These are phyloP conservation scores for Oxygymnocypris stewartii DNA, from an alignment of 2,113 vertebrate species.

Conservation along the genomic window DNA sequence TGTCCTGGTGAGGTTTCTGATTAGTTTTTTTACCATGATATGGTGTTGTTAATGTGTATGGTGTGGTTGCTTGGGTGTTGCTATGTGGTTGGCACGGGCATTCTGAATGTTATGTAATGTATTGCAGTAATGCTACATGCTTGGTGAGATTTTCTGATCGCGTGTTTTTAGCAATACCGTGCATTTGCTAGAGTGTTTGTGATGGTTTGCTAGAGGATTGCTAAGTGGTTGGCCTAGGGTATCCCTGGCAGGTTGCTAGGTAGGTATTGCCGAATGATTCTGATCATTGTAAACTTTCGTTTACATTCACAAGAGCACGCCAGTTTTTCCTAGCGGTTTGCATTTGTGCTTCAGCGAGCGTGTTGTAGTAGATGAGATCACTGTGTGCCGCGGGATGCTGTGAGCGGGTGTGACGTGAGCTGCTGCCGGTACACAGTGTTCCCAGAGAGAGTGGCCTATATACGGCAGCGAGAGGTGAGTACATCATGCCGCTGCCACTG, in stretches of 20 bases:
- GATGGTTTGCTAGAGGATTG: not conserved
- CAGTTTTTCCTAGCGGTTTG: not conserved
- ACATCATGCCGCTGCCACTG: slow-evolving; percentile 27
- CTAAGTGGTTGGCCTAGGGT: not conserved
- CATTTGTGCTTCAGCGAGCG: not conserved
- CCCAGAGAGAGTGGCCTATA: slow-evolving; percentile 45
- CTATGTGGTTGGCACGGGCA: no score
- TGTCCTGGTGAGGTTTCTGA: not conserved
- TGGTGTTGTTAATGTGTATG: no score
- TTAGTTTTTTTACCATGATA: not conserved
- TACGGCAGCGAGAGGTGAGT: slow-evolving; percentile 26
- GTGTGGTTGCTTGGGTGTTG: no score
- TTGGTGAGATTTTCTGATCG: not conserved
- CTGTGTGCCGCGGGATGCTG: slow-evolving; percentile 20
- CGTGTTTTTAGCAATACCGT: not conserved
- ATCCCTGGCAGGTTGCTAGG: not conserved
- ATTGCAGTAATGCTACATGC: not conserved
- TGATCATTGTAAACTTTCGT: not conserved
- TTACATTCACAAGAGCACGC: not conserved
- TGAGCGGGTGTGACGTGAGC: slow-evolving; percentile 43
- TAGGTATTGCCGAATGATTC: not conserved
- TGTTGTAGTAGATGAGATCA: slow-evolving; percentile 19
- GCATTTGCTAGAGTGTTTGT: not conserved
- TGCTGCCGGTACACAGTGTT: slow-evolving; percentile 48
- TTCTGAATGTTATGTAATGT: no score